These are phyloP conservation scores for Platyura marginata DNA, from an alignment of 1,140 invertebrate species.

Conservation along the genomic window DNA sequence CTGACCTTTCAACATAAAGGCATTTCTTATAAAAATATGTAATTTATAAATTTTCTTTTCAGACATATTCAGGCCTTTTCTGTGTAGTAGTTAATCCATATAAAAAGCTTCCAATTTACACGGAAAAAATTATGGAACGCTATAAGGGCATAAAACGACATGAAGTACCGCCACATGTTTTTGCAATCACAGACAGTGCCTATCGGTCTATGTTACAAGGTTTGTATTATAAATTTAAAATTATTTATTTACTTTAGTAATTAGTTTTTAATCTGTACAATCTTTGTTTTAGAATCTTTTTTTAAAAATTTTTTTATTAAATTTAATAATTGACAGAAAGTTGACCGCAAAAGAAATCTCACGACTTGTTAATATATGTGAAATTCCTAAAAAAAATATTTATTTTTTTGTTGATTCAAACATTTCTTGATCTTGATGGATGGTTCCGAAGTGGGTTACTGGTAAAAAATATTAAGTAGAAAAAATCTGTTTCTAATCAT, in stretches of 20 bases:
- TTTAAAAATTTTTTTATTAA: too few relatives aligned
- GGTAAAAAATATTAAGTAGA: too few relatives aligned
- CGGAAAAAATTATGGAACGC: slow-evolving; percentile 96
- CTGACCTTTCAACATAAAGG: too few relatives aligned
- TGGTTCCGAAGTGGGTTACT: too few relatives aligned
- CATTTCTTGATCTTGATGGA: too few relatives aligned
- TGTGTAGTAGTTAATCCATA: slow-evolving; percentile 99
- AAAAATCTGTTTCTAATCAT: too few relatives aligned
- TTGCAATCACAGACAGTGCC: slow-evolving; percentile 96
- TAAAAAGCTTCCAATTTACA: slow-evolving; percentile 97
- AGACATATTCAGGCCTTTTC: slow-evolving; percentile 98
- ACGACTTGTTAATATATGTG: too few relatives aligned
- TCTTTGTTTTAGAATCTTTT: too few relatives aligned
- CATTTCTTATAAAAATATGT: too few relatives aligned
- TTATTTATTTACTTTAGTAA: background rate
- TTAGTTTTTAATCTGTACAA: background rate
- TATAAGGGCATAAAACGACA: slow-evolving; percentile 99
- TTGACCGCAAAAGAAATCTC: too few relatives aligned
- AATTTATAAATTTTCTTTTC: slow-evolving; percentile 33
- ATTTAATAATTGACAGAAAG: slow-evolving; percentile 1
- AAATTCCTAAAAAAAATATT: too few relatives aligned
- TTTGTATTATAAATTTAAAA: slow-evolving; percentile 27
- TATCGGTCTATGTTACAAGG: slow-evolving; percentile 99
- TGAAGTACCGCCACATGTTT: slow-evolving; percentile 98
- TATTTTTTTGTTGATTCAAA: too few relatives aligned